A percentile compares a stretch with the other conserved stretches of the same genome.
These are phyloP conservation scores for Leucania comma DNA, from an alignment of 2,888 invertebrate species.

Conservation along the genomic window DNA sequence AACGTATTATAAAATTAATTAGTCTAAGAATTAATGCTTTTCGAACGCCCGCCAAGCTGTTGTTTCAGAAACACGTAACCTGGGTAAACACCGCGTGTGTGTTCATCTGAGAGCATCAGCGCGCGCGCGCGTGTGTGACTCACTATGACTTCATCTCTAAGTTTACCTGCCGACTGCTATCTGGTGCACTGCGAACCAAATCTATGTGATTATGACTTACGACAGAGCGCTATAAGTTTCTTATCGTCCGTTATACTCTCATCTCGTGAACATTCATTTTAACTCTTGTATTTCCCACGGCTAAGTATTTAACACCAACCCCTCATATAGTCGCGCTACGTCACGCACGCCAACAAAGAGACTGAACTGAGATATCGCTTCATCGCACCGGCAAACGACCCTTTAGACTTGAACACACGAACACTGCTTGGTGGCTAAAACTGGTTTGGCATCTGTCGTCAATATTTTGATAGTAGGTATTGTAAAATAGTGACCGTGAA, in stretches of 20 bases:
- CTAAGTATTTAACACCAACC: background rate
- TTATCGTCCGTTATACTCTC: conserved; percentile 1
- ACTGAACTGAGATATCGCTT: background rate
- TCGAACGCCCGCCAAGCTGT: background rate
- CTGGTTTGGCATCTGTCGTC: background rate
- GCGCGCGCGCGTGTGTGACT: conserved; percentile 11
- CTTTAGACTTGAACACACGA: background rate
- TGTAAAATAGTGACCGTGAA: conserved; percentile 20
- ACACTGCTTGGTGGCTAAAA: background rate
- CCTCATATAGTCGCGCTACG: background rate
- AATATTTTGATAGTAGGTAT: conserved; percentile 7
- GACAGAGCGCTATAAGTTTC: background rate
- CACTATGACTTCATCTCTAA: conserved; percentile 40
- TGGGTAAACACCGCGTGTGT: background rate
- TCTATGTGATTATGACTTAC: background rate
- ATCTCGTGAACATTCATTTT: background rate
- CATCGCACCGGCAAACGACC: background rate
- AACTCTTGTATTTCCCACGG: background rate
- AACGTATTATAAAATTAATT: background rate
- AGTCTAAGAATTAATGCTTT: background rate
- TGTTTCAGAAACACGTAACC: too few species aligned
- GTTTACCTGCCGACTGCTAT: conserved; percentile 6
- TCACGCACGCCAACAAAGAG: background rate
- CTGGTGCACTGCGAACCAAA: conserved; percentile 4
- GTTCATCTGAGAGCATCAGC: background rate